phyloP scores from a whole-genome alignment of 2,797 vertebrate species.

The Scolopax rusticola region DNA sequence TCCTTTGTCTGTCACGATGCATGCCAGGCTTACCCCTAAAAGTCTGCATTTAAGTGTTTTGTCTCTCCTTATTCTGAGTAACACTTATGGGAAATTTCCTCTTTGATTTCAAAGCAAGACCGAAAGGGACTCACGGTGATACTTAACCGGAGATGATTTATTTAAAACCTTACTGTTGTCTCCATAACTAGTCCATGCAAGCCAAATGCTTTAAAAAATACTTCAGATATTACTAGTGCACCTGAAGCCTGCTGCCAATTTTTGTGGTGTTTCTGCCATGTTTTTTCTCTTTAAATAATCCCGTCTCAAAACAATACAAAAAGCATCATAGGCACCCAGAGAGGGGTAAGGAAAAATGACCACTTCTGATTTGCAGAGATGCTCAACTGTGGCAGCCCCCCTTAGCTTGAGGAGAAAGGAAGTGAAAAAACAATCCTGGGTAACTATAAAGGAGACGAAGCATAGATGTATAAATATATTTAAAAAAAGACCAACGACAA shows the following conservation, averaged over 20 bases:
- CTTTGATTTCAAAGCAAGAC: not conserved
- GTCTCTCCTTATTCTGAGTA: constrained; percentile 14
- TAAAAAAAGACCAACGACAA: not conserved
- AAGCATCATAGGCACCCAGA: not conserved
- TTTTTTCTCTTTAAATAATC: not conserved
- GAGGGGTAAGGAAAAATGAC: not conserved
- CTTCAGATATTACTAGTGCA: not conserved
- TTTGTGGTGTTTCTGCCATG: not conserved
- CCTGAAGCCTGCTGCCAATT: not conserved
- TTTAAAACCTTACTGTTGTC: not conserved
- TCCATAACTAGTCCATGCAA: not conserved
- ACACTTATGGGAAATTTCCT: not conserved
- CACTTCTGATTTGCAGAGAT: not conserved
- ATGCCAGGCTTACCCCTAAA: not conserved
- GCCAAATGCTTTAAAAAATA: not conserved
- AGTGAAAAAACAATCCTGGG: not conserved
- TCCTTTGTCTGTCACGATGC: not conserved
- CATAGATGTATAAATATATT: not conserved
- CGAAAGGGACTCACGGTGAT: not conserved
- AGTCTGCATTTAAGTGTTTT: not conserved
- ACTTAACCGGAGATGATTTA: not conserved
- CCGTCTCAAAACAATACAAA: not conserved
- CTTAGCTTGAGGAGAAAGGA: not conserved
- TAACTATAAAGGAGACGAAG: not conserved
- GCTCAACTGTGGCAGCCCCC: not conserved